phyloP scores from a whole-genome alignment of 2,888 invertebrate genomes.

The Melinaea menophilus region DNA sequence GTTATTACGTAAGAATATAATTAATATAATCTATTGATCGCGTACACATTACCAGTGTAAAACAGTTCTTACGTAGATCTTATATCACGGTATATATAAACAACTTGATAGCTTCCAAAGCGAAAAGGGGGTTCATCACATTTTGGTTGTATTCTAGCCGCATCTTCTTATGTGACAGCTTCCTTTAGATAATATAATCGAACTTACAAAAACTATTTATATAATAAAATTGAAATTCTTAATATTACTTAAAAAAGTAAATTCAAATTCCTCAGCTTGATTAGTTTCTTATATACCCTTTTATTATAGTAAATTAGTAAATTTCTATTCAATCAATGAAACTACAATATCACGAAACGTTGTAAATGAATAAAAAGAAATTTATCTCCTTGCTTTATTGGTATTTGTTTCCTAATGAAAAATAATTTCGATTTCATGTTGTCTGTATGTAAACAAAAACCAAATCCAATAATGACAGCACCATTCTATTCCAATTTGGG shows the following conservation, averaged over 20 bases:
- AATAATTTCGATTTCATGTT: background rate
- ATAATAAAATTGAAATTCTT: no score
- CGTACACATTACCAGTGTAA: constrained; percentile 37
- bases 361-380: no score
- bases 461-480: constrained; percentile 20
- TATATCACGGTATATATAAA: constrained; percentile 1
- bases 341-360: no score
- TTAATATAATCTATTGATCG: constrained; percentile 50
- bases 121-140: constrained; percentile 43
- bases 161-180: constrained; percentile 72
- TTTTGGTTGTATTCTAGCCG: constrained; percentile 57
- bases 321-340: no score
- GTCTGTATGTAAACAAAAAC: constrained; percentile 10
- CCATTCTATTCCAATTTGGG: constrained; percentile 55
- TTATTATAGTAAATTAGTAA: no score
- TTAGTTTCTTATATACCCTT: no score
- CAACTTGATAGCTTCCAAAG: constrained; percentile 18
- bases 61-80: constrained; percentile 10
- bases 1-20: constrained; percentile 22
- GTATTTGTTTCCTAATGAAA: background rate
- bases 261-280: constrained; percentile 37
- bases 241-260: constrained; percentile 50
- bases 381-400: no score
- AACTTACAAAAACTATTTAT: constrained; percentile 43
- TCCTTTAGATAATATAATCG: constrained; percentile 69